Percentiles rank a stretch among this genome's conserved stretches.
Conservation (phyloP, 2,113 vertebrate species). For the Pachypanchax playfairii region DNA sequence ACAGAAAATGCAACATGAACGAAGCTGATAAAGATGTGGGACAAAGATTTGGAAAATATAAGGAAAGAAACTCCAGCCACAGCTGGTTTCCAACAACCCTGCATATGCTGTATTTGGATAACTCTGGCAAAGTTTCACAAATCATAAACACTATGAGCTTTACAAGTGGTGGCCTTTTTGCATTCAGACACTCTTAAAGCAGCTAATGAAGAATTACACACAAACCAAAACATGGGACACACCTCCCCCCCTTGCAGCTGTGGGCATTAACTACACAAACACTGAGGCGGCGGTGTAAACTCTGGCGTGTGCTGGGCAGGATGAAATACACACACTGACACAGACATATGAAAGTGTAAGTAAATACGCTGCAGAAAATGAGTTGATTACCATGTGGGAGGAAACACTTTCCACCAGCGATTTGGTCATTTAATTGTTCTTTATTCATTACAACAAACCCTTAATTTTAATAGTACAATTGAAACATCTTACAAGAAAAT, state of each 20-base stretch:
- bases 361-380: conserved; percentile 7
- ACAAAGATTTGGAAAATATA: too few species aligned
- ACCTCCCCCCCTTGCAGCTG: conserved; percentile 18
- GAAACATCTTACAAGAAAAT: conserved; percentile 27
- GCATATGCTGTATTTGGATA: too few species aligned
- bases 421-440: conserved; percentile 31
- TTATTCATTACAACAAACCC: conserved; percentile 48
- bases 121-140: conserved; percentile 35
- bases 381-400: conserved; percentile 32
- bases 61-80: too few species aligned
- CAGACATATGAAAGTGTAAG: conserved; percentile 9
- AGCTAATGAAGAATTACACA: conserved; percentile 42
- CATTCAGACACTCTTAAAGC: conserved; percentile 48
- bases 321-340: neutral
- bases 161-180: conserved; percentile 16
- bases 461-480: conserved; percentile 32
- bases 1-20: too few species aligned
- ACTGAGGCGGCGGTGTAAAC: conserved; percentile 16
- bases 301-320: neutral
- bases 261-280: conserved; percentile 13
- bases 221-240: conserved; percentile 16
- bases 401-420: conserved; percentile 47
- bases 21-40: too few species aligned
- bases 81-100: too few species aligned
- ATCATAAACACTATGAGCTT: conserved; percentile 40